Evolutionary conservation across 2,797 vertebrate genomes (phyloP).

Genomic region (Gymnoscopelus microlampas): DNA sequence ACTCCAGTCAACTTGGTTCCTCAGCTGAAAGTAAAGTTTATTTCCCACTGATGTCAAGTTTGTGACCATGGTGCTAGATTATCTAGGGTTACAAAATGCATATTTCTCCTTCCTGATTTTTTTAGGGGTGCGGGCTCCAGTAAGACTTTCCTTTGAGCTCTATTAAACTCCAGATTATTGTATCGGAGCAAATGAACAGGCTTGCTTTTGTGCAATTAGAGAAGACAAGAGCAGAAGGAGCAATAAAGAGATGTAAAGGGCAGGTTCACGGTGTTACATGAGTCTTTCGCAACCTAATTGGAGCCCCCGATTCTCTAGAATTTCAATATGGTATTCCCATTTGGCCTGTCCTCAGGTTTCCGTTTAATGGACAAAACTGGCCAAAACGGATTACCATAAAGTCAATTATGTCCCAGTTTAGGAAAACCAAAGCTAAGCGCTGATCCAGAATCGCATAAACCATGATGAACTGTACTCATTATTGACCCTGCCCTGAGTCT

Average conservation of each 20-base stretch:
- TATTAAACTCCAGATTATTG: slow-evolving; percentile 60
- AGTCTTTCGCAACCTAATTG: slow-evolving; percentile 53
- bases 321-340: slow-evolving; percentile 5
- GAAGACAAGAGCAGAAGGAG: slow-evolving; percentile 43
- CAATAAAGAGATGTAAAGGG: slow-evolving; percentile 43
- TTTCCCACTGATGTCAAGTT: too few species aligned
- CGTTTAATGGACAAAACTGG: slow-evolving; percentile 20
- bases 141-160: slow-evolving; percentile 44
- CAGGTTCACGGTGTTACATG: slow-evolving; percentile 38
- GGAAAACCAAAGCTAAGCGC: background rate
- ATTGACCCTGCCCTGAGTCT: background rate
- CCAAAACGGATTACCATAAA: slow-evolving; percentile 3
- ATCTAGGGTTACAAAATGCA: too few species aligned
- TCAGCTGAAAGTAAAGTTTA: too few species aligned
- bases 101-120: too few species aligned
- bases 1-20: too few species aligned
- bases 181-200: slow-evolving; percentile 51
- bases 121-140: slow-evolving; percentile 25
- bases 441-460: background rate
- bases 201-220: slow-evolving; percentile 53
- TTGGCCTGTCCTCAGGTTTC: slow-evolving; percentile 10
- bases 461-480: background rate
- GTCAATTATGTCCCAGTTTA: slow-evolving; percentile 16
- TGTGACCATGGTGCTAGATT: too few species aligned
- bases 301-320: slow-evolving; percentile 5